These are phyloP conservation scores for Lycia hirtaria DNA, from an alignment of 2,888 invertebrate species.

Conservation along the genomic window DNA sequence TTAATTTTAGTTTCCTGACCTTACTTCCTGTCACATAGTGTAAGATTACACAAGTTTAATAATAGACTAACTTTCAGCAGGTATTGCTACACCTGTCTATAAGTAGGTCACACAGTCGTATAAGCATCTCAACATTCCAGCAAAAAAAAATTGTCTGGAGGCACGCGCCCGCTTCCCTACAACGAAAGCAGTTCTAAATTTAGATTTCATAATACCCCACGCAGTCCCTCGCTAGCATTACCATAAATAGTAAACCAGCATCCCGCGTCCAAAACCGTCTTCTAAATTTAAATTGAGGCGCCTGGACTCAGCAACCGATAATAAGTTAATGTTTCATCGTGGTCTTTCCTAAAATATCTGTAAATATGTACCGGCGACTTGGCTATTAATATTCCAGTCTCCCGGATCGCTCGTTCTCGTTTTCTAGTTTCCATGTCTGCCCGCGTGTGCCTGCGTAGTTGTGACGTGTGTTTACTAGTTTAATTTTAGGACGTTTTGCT, in stretches of 20 bases:
- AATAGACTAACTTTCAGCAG: slow-evolving; percentile 19
- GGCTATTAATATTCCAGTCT: slow-evolving; percentile 60
- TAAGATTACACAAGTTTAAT: slow-evolving; percentile 44
- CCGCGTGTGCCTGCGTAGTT: slow-evolving; percentile 25
- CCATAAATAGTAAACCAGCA: slow-evolving; percentile 82
- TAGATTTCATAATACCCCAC: slow-evolving; percentile 65
- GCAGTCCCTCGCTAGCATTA: slow-evolving; percentile 65
- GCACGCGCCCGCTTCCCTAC: slow-evolving; percentile 16
- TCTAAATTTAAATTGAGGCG: slow-evolving; percentile 72
- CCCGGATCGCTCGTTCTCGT: slow-evolving; percentile 53
- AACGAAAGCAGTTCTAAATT: slow-evolving; percentile 45
- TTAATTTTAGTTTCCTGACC: slow-evolving; percentile 61
- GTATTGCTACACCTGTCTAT: slow-evolving; percentile 49
- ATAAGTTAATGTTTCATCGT: slow-evolving; percentile 38
- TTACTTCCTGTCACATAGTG: slow-evolving; percentile 43
- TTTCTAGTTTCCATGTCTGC: slow-evolving; percentile 41
- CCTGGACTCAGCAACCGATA: slow-evolving; percentile 40
- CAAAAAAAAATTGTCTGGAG: slow-evolving; percentile 5
- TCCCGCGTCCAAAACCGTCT: slow-evolving; percentile 56
- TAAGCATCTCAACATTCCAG: slow-evolving; percentile 58
- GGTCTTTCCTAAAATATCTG: slow-evolving; percentile 50
- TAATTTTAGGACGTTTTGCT: slow-evolving; percentile 31
- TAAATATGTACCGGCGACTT: slow-evolving; percentile 37
- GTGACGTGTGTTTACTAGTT: slow-evolving; percentile 32
- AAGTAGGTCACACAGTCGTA: slow-evolving; percentile 62